Percentiles rank a stretch among this genome's conserved stretches.
phyloP scores from a whole-genome alignment of 2,888 invertebrate species.

The Lasioglossum lativentre region DNA sequence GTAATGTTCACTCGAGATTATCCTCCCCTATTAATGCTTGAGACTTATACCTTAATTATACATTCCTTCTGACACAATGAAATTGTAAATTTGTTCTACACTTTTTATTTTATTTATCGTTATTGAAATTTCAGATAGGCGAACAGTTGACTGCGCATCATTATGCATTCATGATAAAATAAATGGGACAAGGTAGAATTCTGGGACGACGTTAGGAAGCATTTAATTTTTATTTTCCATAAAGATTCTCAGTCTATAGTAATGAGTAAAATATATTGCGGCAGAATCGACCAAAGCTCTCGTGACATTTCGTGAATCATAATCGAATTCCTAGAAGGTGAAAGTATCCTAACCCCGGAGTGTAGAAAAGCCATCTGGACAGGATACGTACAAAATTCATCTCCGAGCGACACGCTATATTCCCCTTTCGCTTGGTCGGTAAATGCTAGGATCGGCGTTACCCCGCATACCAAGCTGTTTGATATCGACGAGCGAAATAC shows the following conservation, averaged over 20 bases:
- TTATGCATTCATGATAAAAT: no score
- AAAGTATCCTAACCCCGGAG: conserved; percentile 36
- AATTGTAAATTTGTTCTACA: background rate
- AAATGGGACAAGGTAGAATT: no score
- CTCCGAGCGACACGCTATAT: conserved; percentile 41
- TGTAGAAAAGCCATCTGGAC: conserved; percentile 50
- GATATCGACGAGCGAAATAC: conserved; percentile 54
- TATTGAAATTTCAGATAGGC: no score
- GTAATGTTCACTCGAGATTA: background rate
- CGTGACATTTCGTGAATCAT: conserved; percentile 12
- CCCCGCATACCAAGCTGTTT: conserved; percentile 51
- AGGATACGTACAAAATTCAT: conserved; percentile 54
- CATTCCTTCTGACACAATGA: background rate
- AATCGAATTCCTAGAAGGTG: conserved; percentile 29
- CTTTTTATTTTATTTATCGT: background rate
- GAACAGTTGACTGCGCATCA: no score
- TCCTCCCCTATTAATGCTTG: background rate
- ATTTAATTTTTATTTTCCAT: no score
- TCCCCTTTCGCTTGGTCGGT: conserved; percentile 59
- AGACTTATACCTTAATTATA: conserved; percentile 23
- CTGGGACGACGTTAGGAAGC: no score
- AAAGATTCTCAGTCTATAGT: background rate
- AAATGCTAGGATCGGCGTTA: conserved; percentile 53
- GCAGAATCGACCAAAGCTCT: background rate
- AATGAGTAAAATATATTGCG: background rate